Conservation (phyloP, 1,140 invertebrate genomes). For the Caenorhabditis tropicalis region DNA sequence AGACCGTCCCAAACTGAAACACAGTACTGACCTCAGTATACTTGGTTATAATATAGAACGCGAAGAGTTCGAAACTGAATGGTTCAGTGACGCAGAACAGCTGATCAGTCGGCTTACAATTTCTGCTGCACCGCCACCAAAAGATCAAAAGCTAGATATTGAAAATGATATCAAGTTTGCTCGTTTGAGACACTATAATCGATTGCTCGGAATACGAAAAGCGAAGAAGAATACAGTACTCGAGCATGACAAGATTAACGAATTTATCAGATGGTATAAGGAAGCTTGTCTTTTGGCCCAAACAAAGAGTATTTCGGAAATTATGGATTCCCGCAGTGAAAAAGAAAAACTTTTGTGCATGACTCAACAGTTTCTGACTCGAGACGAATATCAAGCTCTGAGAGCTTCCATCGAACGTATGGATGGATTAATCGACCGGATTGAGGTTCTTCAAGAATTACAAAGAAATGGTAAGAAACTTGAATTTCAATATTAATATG, state of each 20-base stretch:
- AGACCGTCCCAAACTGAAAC: background rate
- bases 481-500: no score
- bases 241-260: constrained; percentile 24
- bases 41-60: constrained; percentile 15
- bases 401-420: background rate
- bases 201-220: background rate
- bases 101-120: constrained; percentile 18
- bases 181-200: constrained; percentile 1
- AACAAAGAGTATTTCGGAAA: background rate
- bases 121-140: background rate
- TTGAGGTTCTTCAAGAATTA: constrained; percentile 10
- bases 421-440: background rate
- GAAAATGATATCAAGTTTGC: constrained; percentile 32
- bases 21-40: background rate
- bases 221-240: constrained; percentile 15
- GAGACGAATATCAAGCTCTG: background rate
- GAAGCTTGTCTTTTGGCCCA: background rate
- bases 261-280: constrained; percentile 10
- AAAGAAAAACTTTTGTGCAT: background rate
- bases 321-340: constrained; percentile 10
- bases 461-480: constrained; percentile 3
- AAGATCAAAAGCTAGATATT: background rate
- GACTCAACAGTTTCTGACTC: background rate
- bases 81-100: constrained; percentile 21
- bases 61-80: constrained; percentile 5